Percentiles rank a stretch among this genome's conserved stretches.
Conservation (phyloP, 1,140 invertebrate species). For the Scaptodrosophila lebanonensis region DNA sequence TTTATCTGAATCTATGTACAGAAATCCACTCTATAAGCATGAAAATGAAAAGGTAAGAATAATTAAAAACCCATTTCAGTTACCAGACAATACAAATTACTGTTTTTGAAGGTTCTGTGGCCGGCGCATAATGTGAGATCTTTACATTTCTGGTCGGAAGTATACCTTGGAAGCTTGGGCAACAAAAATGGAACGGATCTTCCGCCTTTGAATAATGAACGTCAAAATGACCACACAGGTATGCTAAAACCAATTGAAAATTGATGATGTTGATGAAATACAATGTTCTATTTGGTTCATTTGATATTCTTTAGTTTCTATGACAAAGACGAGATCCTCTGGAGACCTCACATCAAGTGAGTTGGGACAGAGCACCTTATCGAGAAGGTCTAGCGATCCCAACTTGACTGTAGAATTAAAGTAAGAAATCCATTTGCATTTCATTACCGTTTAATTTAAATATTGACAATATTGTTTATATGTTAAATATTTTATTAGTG, state of each 20-base stretch:
- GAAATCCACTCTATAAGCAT: constrained; percentile 90
- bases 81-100: not conserved
- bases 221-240: constrained; percentile 75
- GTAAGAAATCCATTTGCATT: constrained; percentile 62
- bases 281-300: not conserved
- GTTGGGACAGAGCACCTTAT: constrained; percentile 80
- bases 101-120: constrained; percentile 84
- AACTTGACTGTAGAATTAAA: constrained; percentile 84
- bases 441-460: not conserved
- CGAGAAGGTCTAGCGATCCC: constrained; percentile 88
- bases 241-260: not conserved
- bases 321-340: constrained; percentile 88
- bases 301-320: constrained; percentile 76
- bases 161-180: constrained; percentile 84
- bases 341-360: constrained; percentile 86
- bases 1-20: constrained; percentile 86
- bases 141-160: constrained; percentile 89
- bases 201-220: constrained; percentile 68
- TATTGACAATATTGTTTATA: not conserved
- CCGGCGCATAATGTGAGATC: constrained; percentile 90
- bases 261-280: not conserved
- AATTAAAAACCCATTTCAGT: not conserved
- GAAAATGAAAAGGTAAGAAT: constrained; percentile 77
- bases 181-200: constrained; percentile 70
- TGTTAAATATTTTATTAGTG: constrained; percentile 17